Conservation (phyloP, 1,140 invertebrate species). For the Trichonephila clavipes region DNA sequence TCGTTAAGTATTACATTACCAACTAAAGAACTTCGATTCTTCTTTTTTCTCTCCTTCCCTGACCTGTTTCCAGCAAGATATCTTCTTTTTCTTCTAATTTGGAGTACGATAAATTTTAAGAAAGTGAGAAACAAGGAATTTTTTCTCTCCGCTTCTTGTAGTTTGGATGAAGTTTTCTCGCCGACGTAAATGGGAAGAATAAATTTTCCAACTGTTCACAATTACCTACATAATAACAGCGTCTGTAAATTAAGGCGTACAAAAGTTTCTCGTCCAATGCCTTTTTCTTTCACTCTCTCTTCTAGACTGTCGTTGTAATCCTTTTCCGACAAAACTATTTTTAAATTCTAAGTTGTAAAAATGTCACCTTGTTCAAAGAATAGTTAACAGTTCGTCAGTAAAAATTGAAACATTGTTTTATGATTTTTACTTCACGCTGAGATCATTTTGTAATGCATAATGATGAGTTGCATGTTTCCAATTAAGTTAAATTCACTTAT, state of each 20-base stretch:
- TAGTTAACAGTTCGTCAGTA: neutral
- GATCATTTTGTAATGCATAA: no score
- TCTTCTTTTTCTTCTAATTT: constrained; percentile 34
- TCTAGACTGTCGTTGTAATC: neutral
- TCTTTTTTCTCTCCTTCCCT: neutral
- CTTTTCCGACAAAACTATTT: neutral
- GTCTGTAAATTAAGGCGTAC: constrained; percentile 21
- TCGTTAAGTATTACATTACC: constrained; percentile 62
- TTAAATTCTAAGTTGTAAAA: neutral
- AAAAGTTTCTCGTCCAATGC: neutral
- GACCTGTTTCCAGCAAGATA: neutral
- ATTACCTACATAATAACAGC: constrained; percentile 15
- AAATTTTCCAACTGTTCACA: neutral
- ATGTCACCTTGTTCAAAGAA: neutral
- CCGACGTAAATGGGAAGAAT: constrained; percentile 14
- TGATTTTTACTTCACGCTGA: neutral
- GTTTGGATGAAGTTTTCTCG: constrained; percentile 1
- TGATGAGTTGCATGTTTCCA: no score
- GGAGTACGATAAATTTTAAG: constrained; percentile 20
- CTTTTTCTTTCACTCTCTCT: neutral
- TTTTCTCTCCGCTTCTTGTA: neutral
- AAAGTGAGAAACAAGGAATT: constrained; percentile 16
- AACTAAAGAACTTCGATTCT: neutral
- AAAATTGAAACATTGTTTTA: neutral
- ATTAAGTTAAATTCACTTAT: no score